Base-by-base conservation (phyloP, 2,888 invertebrate genomes). In the Seira ritae region DNA sequence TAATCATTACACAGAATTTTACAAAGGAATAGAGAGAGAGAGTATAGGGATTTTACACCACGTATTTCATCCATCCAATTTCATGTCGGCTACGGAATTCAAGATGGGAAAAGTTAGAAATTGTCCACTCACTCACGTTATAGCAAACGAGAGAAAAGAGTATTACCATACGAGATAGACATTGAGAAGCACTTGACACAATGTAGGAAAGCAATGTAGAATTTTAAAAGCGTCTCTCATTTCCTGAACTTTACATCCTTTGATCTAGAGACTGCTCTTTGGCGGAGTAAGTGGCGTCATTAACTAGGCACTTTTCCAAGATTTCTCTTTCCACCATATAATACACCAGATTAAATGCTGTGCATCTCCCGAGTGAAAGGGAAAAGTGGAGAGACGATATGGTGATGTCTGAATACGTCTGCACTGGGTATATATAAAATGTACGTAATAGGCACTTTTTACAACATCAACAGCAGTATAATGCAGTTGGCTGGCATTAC, bases 221-320 rank as follows among this genome's bases (percentile, higher is more conserved):
- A 88, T 88, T 86, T 88, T 88, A 87, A 88, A 87, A 87, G 86
- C 85, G 78, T 87, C 79, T 85, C 85, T 85, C 85, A 87, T 85
- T 87, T 87, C 79, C 80, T 77, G 76, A 77, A 65, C 77, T 78
- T 69, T 74, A 83, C 86, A 70, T 83, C 86, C 87, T 88, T 88
- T 88, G 88, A 88, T 87, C 87, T 87, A 80, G 71, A 42, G 66
- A 46, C 75, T 81, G 60, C 74, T 79, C 85, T 85, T 71, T 74
- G 80, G n/a, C n/a, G n/a, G 71, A 74, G 82, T 86, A 87, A 87
- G 85, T 86, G 86, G 86, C 84, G 81, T 88, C 88, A 87, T 87
- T 87, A 86, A 86, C 79, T 84, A 87, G 87, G 86, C 85, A 87
- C 85, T 86, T 87, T 85, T 81, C 80, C 42, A 42, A 42, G 42